phyloP scores from a whole-genome alignment of 2,113 vertebrate genomes.

The Dicentrarchus labrax region DNA sequence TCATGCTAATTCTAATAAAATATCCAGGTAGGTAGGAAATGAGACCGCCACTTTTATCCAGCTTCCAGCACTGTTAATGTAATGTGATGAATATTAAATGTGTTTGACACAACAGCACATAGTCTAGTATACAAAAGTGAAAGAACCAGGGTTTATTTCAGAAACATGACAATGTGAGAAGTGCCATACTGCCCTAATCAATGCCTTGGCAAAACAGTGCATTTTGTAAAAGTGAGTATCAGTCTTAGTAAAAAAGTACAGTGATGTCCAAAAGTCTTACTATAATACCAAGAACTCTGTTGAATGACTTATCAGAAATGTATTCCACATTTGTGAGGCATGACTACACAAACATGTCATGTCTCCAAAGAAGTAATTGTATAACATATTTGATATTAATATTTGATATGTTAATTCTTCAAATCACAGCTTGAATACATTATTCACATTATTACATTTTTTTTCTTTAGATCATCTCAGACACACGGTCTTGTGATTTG shows the following conservation, averaged over 20 bases:
- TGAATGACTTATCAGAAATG: not conserved
- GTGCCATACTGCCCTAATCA: conserved; percentile 18
- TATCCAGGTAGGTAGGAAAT: not conserved
- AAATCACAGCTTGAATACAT: conserved; percentile 13
- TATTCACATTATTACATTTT: conserved; percentile 39
- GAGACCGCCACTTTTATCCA: not conserved
- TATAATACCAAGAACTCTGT: conserved; percentile 10
- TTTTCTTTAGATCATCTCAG: not conserved
- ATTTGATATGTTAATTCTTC: not conserved
- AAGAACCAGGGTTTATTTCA: conserved; percentile 74
- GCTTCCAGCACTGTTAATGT: not conserved
- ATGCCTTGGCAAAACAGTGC: conserved; percentile 30
- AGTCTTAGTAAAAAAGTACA: conserved; percentile 16
- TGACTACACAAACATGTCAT: conserved; percentile 2
- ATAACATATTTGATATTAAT: not conserved
- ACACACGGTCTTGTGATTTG: not conserved
- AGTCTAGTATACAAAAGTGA: conserved; percentile 42
- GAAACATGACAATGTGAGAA: conserved; percentile 46
- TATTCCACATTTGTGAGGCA: conserved; percentile 32
- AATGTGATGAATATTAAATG: not conserved
- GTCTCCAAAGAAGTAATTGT: not conserved
- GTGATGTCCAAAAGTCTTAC: conserved; percentile 13
- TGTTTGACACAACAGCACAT: conserved; percentile 9
- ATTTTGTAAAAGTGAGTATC: conserved; percentile 17
- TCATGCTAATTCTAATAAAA: not conserved